phyloP scores from a whole-genome alignment of 35 echinoderm and acorn worm genomes.

The Nesometra sesokonis region DNA sequence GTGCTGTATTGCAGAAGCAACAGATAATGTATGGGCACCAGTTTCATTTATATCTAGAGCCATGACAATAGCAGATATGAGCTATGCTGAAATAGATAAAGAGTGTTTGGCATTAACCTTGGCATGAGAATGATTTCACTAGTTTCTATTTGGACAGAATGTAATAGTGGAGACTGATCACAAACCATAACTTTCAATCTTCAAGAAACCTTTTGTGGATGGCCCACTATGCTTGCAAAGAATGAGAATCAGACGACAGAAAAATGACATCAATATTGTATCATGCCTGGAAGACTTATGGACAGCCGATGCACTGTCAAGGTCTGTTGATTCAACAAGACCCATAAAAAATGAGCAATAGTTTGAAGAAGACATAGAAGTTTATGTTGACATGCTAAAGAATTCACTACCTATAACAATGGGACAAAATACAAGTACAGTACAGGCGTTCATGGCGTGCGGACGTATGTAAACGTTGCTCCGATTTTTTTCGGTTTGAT shows the following conservation, averaged over 20 bases:
- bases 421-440: too few relatives aligned
- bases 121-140: conserved; percentile 28
- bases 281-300: neutral
- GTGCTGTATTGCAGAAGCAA: conserved; percentile 17
- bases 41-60: conserved; percentile 6
- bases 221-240: conserved; percentile 2
- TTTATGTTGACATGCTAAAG: neutral
- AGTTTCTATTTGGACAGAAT: conserved; percentile 26
- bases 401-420: neutral
- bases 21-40: neutral
- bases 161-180: conserved; percentile 21
- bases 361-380: neutral
- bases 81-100: conserved; percentile 29
- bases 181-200: conserved; percentile 6
- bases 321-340: neutral
- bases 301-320: neutral
- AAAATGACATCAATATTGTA: neutral
- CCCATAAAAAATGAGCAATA: neutral
- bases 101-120: conserved; percentile 7
- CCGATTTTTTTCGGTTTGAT: too few relatives aligned
- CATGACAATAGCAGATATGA: conserved; percentile 22
- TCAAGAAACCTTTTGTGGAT: conserved; percentile 6
- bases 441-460: too few relatives aligned
- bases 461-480: too few relatives aligned
- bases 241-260: neutral